These are phyloP conservation scores for Hydriomena furcata DNA, from an alignment of 2,888 invertebrate species.

Conservation along the genomic window DNA sequence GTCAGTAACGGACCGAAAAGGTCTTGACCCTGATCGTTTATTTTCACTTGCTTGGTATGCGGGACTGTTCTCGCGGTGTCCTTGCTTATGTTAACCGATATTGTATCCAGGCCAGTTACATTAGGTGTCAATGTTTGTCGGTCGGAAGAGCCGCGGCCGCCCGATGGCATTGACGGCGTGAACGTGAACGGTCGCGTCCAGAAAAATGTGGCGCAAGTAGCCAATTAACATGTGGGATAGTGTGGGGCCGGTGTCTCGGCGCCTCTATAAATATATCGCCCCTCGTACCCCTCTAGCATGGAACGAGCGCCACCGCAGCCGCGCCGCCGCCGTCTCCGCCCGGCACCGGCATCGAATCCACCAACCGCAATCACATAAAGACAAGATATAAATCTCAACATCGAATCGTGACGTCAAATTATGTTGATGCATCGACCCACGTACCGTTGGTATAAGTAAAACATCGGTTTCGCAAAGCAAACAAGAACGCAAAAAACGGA, in stretches of 20 bases:
- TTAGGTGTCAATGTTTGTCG: slow-evolving; percentile 78
- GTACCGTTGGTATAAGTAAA: slow-evolving; percentile 47
- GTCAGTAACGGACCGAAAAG: slow-evolving; percentile 17
- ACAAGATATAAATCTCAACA: slow-evolving; percentile 56
- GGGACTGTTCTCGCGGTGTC: slow-evolving; percentile 41
- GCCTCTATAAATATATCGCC: slow-evolving; percentile 75
- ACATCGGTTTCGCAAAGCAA: slow-evolving; percentile 38
- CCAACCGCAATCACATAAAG: slow-evolving; percentile 51
- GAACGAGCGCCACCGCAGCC: slow-evolving; percentile 48
- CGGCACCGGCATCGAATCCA: slow-evolving; percentile 52
- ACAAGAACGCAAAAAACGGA: slow-evolving; percentile 36
- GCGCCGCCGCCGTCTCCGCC: slow-evolving; percentile 56
- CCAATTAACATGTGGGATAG: slow-evolving; percentile 77
- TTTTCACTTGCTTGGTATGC: slow-evolving; percentile 45
- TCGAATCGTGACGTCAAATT: slow-evolving; percentile 53
- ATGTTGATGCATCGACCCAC: slow-evolving; percentile 47
- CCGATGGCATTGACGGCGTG: slow-evolving; percentile 69
- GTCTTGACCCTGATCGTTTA: slow-evolving; percentile 49
- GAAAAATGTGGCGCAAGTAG: slow-evolving; percentile 78
- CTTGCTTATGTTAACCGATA: slow-evolving; percentile 57
- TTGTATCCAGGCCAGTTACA: slow-evolving; percentile 67
- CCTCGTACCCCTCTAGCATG: slow-evolving; percentile 44
- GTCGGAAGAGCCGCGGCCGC: slow-evolving; percentile 61
- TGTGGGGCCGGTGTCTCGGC: slow-evolving; percentile 75
- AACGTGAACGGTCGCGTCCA: slow-evolving; percentile 69